Base-by-base conservation (phyloP, 2,888 invertebrate species). In the Acrobeloides nanus region DNA sequence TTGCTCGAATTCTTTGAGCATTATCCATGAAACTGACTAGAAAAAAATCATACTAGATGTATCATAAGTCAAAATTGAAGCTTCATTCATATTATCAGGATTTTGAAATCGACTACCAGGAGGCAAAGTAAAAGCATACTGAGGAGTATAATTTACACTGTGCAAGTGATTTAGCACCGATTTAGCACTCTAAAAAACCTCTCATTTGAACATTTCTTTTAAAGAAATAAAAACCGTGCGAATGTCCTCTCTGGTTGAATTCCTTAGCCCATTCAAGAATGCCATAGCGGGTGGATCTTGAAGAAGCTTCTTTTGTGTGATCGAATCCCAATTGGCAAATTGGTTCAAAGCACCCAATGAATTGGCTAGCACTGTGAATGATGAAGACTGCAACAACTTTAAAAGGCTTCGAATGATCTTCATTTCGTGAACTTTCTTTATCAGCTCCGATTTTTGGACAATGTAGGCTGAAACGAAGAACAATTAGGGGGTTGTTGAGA, bases 351-450 rank as follows among this genome's bases (percentile, higher is more conserved):
- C 62, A 1, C 61, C 59, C 10, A 68, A 57, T 3, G 62, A 55
- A 37, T 68, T 68, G n/a, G 59, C 52, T 12, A 66, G 52, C 12
- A 62, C 59, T 5, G 66, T 68, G 55, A 68, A 67, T 4, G 62
- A 61, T 6, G 61, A 41, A 6, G 62, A 61, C 15, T 53, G 53
- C 15, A 68, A 61, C 12, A 66, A 57, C 12, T 39, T 35, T 5
- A 68, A 26, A 18, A 68, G 55, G 5, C 40, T 41, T 1, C 56
- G 37, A 10, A 49, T 25, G 4, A 55, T 42, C 12, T 53, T 53
- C 21, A 18, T 26, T 10, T 34, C 39, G 21, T 53, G 55, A 10
- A 38, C 35, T 18, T 41, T 33, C 21, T 45, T 25, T 7, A 60
- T 21, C 15, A 56, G 33, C 6, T 55, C 29, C 23, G 21, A 17